Base-by-base conservation (phyloP, 2,113 vertebrate species). In the Naja naja region DNA sequence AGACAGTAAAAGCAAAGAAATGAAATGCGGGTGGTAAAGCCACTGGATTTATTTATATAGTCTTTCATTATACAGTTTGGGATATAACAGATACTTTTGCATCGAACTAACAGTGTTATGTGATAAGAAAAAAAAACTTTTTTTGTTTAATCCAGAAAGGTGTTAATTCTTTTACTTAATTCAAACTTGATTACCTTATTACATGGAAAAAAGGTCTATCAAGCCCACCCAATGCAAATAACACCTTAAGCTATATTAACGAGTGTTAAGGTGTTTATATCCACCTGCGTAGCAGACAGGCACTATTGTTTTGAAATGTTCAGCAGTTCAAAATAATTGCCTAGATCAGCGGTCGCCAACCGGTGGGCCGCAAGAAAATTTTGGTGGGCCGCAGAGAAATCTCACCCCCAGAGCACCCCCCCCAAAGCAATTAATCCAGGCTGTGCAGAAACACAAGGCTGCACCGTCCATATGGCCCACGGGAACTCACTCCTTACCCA, bases 211-310 rank as follows among this genome's bases (percentile, higher is more conserved):
- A 27, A 87, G 30, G 49, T 52, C 49, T 53, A 52, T 56, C 88
- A 45, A 25, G 23, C 4, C 55, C 54, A 58, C 34, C 54, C 54
- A 89, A 89, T 58, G 55, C 39, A 27, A 89, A 58, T 43, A 11
- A 93, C 88, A 95, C 94, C 3, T 94, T 1, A 86, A 8, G 18
- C n/a, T 81, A 81, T 81, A 81, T 81, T 81, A 81, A 74, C 0
- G 6, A 20, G 34, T 1, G 16, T 39, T 43, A 39, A 43, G 74
- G 74, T 81, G 7, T 43, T 81, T 43, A 47, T 45, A 85, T 45
- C 43, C 9, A 47, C 22, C 34, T 47, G 18, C 8, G 20, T 45
- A 85, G 20, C 34, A 85, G 23, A 86, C 23, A 47, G 23, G 25
- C 23, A 25, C 45, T 27, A 86, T 86, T 47, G 22, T 25, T 86